A percentile compares a stretch with the other conserved stretches of the same genome.
phyloP scores from a whole-genome alignment of 2,888 invertebrate species.

The Camponotus fellah region DNA sequence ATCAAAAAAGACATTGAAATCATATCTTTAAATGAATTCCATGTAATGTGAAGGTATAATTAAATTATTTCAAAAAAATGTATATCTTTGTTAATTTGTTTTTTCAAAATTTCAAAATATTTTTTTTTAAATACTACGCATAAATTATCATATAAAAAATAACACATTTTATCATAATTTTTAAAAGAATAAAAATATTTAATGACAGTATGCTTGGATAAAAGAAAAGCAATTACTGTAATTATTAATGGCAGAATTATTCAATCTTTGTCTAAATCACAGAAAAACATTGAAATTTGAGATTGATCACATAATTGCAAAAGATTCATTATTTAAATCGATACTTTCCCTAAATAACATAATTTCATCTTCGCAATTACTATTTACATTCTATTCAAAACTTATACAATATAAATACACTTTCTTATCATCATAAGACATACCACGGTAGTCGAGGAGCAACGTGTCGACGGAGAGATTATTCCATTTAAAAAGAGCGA shows the following conservation, averaged over 20 bases:
- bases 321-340: neutral
- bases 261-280: neutral
- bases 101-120: neutral
- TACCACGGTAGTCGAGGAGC: neutral
- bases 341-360: neutral
- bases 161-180: neutral
- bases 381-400: neutral
- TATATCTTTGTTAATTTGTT: neutral
- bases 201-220: neutral
- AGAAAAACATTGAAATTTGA: neutral
- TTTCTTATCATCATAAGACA: neutral
- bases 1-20: conserved; percentile 6
- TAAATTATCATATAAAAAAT: neutral
- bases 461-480: neutral
- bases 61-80: neutral
- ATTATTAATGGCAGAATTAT: neutral
- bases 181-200: neutral
- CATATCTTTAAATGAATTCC: neutral
- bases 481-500: neutral
- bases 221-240: neutral
- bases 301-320: neutral
- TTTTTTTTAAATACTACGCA: neutral
- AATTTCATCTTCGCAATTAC: neutral
- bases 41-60: neutral
- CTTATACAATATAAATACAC: neutral